Base-by-base conservation (phyloP, 2,797 vertebrate genomes). In the Sebastes jordani region DNA sequence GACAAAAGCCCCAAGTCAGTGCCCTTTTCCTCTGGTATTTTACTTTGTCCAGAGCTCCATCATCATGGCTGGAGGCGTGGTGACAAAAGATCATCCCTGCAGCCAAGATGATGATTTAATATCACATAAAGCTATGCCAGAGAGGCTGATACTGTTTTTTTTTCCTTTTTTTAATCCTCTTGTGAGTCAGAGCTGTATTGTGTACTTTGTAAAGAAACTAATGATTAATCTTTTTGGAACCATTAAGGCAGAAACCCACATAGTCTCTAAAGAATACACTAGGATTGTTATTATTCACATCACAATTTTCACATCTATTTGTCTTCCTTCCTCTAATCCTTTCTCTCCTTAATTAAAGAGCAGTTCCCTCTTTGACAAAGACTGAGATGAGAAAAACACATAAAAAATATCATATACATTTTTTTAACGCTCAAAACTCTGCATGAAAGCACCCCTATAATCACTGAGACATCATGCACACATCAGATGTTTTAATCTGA, bases 171-270 rank as follows among this genome's bases (percentile, higher is more conserved):
- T 86, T 61, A 23, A 66, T 80, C 66, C 34, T 82, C 56, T 22
- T 72, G 27, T 79, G 80, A 84, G 34, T 86, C 38, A 68, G 18
- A 76, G 20, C 11, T 61, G 9, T 66, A 63, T 22, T 73, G 64
- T 82, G 61, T 69, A n/a, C 80, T 79, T 78, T 78, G 27, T 54
- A 49, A 85, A 74, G 71, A 56, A 55, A 22, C 71, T 65, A 64
- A 75, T 88, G 63, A 86, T 86, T 84, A 67, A 81, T 84, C 46
- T 71, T 83, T 71, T 13, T 71, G 56, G 69, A 82, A 73, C 13
- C 38, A 70, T 76, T 84, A 67, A 20, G 9, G 46, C 58, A 52
- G 36, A 83, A 82, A 80, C 56, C 76, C 80, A 82, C 73, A 63
- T 42, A 32, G 38, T 87, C 86, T 65, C 46, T 32, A 55, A 60